These are phyloP conservation scores for Hippolais icterina DNA, from an alignment of 2,113 vertebrate genomes.

Conservation along the genomic window DNA sequence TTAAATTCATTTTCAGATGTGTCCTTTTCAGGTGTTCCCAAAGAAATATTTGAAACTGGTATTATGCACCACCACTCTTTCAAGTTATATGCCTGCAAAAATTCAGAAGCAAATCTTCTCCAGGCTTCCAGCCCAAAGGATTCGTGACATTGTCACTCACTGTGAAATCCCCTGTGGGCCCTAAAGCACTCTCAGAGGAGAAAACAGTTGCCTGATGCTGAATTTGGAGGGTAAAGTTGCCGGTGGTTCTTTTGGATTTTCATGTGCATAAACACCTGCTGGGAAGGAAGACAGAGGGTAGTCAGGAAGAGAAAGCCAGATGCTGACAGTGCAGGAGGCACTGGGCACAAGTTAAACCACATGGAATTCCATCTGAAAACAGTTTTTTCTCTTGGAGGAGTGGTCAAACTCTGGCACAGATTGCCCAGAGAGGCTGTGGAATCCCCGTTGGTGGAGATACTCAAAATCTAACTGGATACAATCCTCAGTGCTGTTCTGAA, in stretches of 20 bases:
- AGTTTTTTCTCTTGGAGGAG: neutral
- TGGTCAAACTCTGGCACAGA: neutral
- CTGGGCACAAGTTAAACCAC: neutral
- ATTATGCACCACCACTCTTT: neutral
- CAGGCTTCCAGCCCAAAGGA: neutral
- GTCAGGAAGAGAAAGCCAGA: neutral
- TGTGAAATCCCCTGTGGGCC: neutral
- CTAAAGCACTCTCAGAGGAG: neutral
- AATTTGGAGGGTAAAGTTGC: neutral
- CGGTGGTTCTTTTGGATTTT: neutral
- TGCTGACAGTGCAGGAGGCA: neutral
- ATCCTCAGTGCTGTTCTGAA: neutral
- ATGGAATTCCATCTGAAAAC: neutral
- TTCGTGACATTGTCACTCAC: neutral
- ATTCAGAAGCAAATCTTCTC: neutral
- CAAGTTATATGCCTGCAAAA: neutral
- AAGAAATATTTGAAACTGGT: neutral
- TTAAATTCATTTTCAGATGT: constrained; percentile 38
- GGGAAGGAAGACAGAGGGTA: fast-evolving
- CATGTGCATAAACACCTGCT: neutral
- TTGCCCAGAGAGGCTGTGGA: neutral
- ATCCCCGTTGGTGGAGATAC: neutral
- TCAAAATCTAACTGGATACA: neutral
- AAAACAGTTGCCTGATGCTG: neutral
- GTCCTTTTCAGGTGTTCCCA: constrained; percentile 8